Evolutionary conservation across 2,888 invertebrate genomes (phyloP), one percentile per base, ranked within the genome.

Genomic region (Drosophila neonasuta): DNA sequence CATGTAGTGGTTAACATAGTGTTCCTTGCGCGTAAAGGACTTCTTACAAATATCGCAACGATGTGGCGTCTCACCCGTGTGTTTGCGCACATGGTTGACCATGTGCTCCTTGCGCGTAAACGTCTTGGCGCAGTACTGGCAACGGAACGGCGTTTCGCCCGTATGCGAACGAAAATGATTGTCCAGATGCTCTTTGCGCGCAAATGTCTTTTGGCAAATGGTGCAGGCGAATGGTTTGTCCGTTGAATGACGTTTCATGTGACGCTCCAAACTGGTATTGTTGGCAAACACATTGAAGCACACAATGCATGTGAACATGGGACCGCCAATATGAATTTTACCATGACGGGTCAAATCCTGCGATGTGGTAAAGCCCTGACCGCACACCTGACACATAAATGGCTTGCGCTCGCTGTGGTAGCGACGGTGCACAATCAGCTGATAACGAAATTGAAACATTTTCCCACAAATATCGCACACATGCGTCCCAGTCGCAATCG

Each of bases 331-430:
- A 89, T 96, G 96, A 88, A 96, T 96, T 91, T 96, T 96, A 62
- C 96, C 96, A 87, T 96, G 96, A 70, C 95, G 93, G 5, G 95
- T 95, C 68, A 96, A 92, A 90, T 96, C 96, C 68, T 94, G 94
- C 9, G 95, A 95, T 89, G 95, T 95, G 59, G 94, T 94, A 88
- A 96, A 96, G 20, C 96, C 95, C 85, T 96, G 95, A 30, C 96
- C 96, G 88, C 96, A 96, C 41, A 96, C 96, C 92, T 94, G 93
- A 90, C 93, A 93, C 68, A 96, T 95, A 88, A 95, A 96, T 45
- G 96, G 96, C 89, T 96, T 96, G 77, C 95, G 93, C 91, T 96
- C 96, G 44, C 95, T 95, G 86, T 97, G 97, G 91, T 96, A 96
- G 80, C 96, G 94, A 86, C 96, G 93, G 91, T 97, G 96, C 44